Evolutionary conservation across 2,113 vertebrate genomes (phyloP).

Genomic region (Ciconia maguari): DNA sequence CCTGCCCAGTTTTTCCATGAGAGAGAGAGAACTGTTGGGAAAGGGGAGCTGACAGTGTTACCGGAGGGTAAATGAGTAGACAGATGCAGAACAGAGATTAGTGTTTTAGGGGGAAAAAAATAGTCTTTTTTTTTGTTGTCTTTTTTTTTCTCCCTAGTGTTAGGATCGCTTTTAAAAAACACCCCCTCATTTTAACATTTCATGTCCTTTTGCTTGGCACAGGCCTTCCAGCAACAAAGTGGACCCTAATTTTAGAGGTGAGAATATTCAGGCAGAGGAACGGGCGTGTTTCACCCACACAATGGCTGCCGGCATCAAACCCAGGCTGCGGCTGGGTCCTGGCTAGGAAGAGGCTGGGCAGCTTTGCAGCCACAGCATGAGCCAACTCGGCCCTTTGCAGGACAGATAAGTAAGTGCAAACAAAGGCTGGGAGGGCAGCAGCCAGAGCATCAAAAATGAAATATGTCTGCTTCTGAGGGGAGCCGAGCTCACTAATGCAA

Average conservation of each 20-base stretch:
- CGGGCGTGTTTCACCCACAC: background rate
- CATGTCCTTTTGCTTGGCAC: background rate
- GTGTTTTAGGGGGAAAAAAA: background rate
- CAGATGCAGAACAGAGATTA: constrained; percentile 31
- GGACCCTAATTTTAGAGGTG: background rate
- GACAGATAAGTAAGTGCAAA: background rate
- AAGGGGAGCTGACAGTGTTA: background rate
- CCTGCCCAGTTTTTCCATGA: constrained; percentile 48
- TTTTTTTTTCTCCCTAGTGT: background rate
- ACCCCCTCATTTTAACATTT: background rate
- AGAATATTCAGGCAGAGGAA: background rate
- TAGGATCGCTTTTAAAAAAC: background rate
- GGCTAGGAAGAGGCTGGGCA: background rate
- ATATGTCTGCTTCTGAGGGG: background rate
- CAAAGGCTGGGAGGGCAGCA: background rate
- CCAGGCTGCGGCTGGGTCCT: background rate
- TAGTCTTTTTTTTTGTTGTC: fast-evolving
- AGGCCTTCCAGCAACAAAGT: background rate
- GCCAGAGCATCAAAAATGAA: background rate
- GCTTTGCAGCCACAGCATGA: background rate
- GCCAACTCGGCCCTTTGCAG: background rate
- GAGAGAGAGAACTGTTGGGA: background rate
- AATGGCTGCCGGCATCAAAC: background rate
- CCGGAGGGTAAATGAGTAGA: constrained; percentile 18
- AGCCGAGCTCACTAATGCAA: background rate